Evolutionary conservation across 2,113 vertebrate species (phyloP).

Genomic region (Tetrao urogallus): DNA sequence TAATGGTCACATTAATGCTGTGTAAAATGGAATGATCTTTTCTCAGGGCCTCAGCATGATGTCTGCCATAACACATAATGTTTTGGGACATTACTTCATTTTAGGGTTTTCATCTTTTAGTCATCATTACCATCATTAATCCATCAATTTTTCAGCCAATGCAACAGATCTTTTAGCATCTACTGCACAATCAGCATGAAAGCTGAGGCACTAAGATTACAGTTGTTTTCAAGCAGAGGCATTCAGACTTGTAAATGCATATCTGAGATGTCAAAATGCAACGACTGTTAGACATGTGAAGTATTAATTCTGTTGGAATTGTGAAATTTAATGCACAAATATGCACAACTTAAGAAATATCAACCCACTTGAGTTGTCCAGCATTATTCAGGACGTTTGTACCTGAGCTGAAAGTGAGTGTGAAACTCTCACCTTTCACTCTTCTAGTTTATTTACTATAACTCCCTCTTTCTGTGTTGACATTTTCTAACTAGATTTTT

Average conservation of each 20-base stretch:
- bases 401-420: not conserved
- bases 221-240: not conserved
- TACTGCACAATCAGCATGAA: not conserved
- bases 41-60: not conserved
- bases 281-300: not conserved
- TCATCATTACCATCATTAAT: not conserved
- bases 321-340: not conserved
- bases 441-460: not conserved
- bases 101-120: not conserved
- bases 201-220: not conserved
- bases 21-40: not conserved
- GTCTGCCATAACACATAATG: not conserved
- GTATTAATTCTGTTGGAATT: not conserved
- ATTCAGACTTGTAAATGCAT: not conserved
- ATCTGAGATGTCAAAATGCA: not conserved
- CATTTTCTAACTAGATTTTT: not conserved
- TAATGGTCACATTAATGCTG: not conserved
- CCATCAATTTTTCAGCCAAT: not conserved
- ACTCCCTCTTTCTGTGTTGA: not conserved
- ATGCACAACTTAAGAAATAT: not conserved
- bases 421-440: not conserved
- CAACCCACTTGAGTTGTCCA: not conserved
- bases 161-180: not conserved
- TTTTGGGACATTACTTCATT: not conserved
- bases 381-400: not conserved